Evolutionary conservation across 2,888 invertebrate genomes (phyloP).

Genomic region (Itoplectis maculator): DNA sequence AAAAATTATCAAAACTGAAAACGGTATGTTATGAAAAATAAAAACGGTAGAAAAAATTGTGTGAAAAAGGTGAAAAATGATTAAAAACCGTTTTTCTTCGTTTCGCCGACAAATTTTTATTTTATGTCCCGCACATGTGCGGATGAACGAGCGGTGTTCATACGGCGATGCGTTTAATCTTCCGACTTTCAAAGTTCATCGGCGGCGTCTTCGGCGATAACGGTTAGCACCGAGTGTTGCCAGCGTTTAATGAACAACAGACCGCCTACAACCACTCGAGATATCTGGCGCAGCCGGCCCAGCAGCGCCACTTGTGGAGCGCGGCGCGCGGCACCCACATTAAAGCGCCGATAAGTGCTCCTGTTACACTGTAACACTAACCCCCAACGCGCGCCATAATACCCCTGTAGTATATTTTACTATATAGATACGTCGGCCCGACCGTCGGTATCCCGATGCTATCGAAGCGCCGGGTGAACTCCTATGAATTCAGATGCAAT

Average conservation of each 20-base stretch:
- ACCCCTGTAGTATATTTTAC: slow-evolving; percentile 16
- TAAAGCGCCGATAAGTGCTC: slow-evolving; percentile 58
- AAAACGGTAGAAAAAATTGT: too few relatives aligned
- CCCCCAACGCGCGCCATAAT: slow-evolving; percentile 32
- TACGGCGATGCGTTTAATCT: slow-evolving; percentile 38
- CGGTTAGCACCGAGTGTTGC: slow-evolving; percentile 61
- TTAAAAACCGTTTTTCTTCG: too few relatives aligned
- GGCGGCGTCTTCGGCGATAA: slow-evolving; percentile 62
- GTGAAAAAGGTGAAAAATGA: neutral
- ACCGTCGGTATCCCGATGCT: neutral
- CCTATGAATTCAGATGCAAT: slow-evolving; percentile 34
- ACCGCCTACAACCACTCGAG: slow-evolving; percentile 72
- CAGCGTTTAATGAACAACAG: slow-evolving; percentile 71
- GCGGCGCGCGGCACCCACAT: slow-evolving; percentile 43
- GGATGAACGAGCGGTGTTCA: neutral
- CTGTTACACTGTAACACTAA: slow-evolving; percentile 49
- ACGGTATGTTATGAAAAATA: neutral
- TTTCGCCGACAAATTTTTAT: neutral
- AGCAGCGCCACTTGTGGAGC: slow-evolving; percentile 64
- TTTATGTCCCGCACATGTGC: neutral
- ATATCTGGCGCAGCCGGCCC: slow-evolving; percentile 67
- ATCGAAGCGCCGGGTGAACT: slow-evolving; percentile 5
- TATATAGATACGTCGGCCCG: slow-evolving; percentile 5
- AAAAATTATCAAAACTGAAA: neutral
- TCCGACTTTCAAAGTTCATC: slow-evolving; percentile 38